phyloP scores from a whole-genome alignment of 64 coral and sea anemone species.

The Catalaphyllia jardinei region DNA sequence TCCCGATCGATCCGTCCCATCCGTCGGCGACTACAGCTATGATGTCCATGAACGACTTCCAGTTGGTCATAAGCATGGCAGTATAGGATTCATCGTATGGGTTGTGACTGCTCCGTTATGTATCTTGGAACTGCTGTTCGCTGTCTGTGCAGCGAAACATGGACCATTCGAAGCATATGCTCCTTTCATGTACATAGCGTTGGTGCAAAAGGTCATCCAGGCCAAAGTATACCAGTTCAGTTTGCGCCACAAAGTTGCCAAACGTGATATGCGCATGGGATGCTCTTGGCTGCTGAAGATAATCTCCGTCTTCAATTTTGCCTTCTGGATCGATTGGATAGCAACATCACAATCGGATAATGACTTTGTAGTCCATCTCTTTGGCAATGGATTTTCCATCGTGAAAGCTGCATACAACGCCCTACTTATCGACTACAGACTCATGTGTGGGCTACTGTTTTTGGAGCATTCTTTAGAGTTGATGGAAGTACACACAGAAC shows the following conservation, averaged over 20 bases:
- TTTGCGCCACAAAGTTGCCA: conserved; percentile 81
- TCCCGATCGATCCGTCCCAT: conserved; percentile 24
- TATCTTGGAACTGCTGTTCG: conserved; percentile 74
- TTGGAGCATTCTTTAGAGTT: conserved; percentile 84
- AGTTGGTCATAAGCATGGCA: conserved; percentile 61
- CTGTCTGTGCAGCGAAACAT: conserved; percentile 69
- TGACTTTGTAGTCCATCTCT: conserved; percentile 39
- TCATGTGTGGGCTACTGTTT: conserved; percentile 77
- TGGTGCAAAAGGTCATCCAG: conserved; percentile 72
- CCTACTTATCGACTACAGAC: conserved; percentile 75
- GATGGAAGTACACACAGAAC: conserved; percentile 33
- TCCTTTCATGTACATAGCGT: conserved; percentile 49
- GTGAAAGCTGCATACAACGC: conserved; percentile 83
- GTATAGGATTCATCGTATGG: conserved; percentile 79
- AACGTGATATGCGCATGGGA: conserved; percentile 59
- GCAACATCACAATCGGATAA: conserved; percentile 66
- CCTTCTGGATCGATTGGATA: conserved; percentile 84
- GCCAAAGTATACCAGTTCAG: conserved; percentile 79
- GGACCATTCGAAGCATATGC: conserved; percentile 36
- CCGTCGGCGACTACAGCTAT: conserved; percentile 11
- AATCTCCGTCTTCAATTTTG: conserved; percentile 82
- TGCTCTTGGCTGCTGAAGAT: conserved; percentile 84
- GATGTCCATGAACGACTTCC: conserved; percentile 23
- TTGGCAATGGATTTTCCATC: conserved; percentile 83
- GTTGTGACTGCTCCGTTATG: conserved; percentile 72